Base-by-base conservation (phyloP, 1,140 invertebrate genomes). In the Scaptomyza hsui region DNA sequence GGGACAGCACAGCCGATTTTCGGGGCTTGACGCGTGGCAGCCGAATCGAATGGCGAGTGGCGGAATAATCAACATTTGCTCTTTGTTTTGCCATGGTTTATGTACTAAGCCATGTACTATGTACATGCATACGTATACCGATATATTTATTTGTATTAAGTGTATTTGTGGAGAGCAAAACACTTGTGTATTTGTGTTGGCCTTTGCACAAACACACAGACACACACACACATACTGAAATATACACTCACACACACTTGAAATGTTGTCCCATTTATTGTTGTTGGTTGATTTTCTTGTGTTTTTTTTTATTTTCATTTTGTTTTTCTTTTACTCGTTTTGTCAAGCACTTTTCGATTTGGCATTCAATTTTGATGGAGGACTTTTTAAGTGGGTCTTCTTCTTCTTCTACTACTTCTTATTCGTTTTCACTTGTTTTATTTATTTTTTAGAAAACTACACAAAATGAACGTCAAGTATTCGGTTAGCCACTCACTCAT, bases 301-400 rank as follows among this genome's bases (percentile, higher is more conserved):
- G 72, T 59, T 53, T 48, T 41, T 69, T 61, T 51, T 62, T 76
- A 56, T 81, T 73, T 48, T 35, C 12, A 48, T 21, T 41, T 26
- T 7, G 13, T 56, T 29, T 26, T 51, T 57, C n/a, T 51, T 35
- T 29, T 29, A 26, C 47, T 65, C 45, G 52, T 75, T 29, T 75
- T 77, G 78, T 81, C 78, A 81, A 81, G 78, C 78, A 81, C 78
- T 81, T 81, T 71, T 81, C 78, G 80, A 82, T 81, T 77, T 65
- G 73, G 52, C 74, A 81, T 77, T 82, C 68, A 77, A 73, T 81
- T 69, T 69, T 35, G 53, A 49, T 57, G 52, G 10, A n/a, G 4
- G 21, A 56, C 26, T 44, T 57, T 57, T 64, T 37, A 9, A 45
- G 48, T 55, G 35, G 45, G 10, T 55, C 21, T 29, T 53, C 19